These are phyloP conservation scores for Australoheros scitulus DNA, from an alignment of 2,113 vertebrate species.

Conservation along the genomic window DNA sequence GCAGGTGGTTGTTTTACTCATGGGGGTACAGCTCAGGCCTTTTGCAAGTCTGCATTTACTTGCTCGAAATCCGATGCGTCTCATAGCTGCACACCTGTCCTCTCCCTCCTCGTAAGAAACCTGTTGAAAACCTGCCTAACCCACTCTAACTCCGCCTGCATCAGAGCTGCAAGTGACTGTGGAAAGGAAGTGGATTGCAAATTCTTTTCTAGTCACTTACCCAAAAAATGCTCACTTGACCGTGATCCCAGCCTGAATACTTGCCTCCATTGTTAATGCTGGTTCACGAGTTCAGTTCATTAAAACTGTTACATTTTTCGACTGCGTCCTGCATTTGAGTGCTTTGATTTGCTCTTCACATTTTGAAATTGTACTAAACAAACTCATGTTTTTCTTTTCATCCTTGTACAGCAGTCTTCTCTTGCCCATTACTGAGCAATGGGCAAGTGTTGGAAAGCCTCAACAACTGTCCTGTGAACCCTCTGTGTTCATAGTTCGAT, in stretches of 20 bases:
- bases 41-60: not conserved
- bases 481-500: fast-evolving
- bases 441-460: not conserved
- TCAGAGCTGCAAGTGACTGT: not conserved
- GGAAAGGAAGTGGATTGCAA: too few species aligned
- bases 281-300: too few species aligned
- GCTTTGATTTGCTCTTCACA: not conserved
- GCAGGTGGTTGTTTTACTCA: not conserved
- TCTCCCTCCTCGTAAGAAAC: too few species aligned
- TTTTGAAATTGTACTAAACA: not conserved
- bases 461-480: fast-evolving
- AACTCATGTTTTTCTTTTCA: not conserved
- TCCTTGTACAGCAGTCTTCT: not conserved
- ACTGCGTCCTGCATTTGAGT: too few species aligned
- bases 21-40: not conserved
- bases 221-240: not conserved
- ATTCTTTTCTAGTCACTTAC: not conserved
- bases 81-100: not conserved
- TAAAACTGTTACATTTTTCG: too few species aligned
- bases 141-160: not conserved
- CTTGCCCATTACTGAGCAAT: too few species aligned
- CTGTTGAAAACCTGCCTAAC: not conserved
- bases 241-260: not conserved
- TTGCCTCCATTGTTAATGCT: not conserved
- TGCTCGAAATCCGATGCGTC: not conserved